Evolutionary conservation across 2,888 invertebrate genomes (phyloP).

Genomic region (Automeris io): DNA sequence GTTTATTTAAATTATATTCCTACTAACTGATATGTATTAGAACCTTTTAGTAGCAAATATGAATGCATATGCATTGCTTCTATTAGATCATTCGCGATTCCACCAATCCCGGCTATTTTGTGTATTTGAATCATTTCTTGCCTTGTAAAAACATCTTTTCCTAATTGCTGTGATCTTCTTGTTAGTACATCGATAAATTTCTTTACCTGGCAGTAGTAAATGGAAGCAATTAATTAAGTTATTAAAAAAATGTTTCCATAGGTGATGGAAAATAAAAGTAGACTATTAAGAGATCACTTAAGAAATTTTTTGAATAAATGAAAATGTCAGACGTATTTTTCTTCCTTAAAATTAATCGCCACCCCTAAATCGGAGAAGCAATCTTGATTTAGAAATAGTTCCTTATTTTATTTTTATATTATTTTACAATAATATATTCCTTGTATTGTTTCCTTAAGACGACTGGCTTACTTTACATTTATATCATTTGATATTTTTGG

Average conservation of each 20-base stretch:
- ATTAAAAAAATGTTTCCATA: not conserved
- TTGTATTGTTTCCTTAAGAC: too few species aligned
- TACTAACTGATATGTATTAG: slow-evolving; percentile 81
- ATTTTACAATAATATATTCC: too few species aligned
- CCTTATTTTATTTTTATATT: too few species aligned
- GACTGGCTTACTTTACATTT: too few species aligned
- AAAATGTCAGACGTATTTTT: too few species aligned
- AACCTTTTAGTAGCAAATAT: slow-evolving; percentile 88
- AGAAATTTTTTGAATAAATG: too few species aligned
- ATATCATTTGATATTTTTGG: too few species aligned
- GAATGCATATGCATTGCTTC: slow-evolving; percentile 90
- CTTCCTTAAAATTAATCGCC: too few species aligned
- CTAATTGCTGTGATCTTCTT: slow-evolving; percentile 78
- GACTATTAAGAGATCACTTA: too few species aligned
- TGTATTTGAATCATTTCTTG: slow-evolving; percentile 87
- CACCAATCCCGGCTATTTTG: slow-evolving; percentile 78
- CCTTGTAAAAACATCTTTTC: slow-evolving; percentile 84
- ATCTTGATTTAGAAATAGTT: too few species aligned
- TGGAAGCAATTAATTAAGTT: not conserved
- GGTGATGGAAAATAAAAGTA: too few species aligned
- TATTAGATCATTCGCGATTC: slow-evolving; percentile 83
- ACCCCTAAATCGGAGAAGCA: too few species aligned
- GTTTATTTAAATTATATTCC: slow-evolving; percentile 32
- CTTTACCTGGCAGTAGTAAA: slow-evolving; percentile 74
- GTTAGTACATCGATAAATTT: slow-evolving; percentile 84